These are phyloP conservation scores for Ianthella basta DNA, from an alignment of 37 sponge, comb jelly and placozoan species.

Conservation along the genomic window DNA sequence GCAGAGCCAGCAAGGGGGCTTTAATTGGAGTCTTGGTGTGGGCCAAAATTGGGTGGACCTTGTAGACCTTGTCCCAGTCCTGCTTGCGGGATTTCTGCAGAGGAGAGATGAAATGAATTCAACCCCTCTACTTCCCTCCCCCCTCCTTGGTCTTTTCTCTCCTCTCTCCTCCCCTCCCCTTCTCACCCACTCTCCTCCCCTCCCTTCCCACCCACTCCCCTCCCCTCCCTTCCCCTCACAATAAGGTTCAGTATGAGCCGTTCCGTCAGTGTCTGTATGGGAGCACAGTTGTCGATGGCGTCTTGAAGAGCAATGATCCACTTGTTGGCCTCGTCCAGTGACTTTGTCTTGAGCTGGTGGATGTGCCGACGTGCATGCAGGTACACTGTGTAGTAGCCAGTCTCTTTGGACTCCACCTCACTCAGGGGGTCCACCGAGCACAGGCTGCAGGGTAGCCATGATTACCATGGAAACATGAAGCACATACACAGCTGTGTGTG, in stretches of 20 bases:
- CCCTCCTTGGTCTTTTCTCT: too few species aligned
- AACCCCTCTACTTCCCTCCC: too few species aligned
- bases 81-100: constrained; percentile 45
- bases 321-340: constrained; percentile 58
- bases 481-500: background rate
- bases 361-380: constrained; percentile 73
- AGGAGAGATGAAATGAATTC: background rate
- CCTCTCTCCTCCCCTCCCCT: too few species aligned
- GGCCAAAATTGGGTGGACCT: constrained; percentile 58
- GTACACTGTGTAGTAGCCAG: constrained; percentile 68
- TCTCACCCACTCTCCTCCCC: too few species aligned
- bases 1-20: constrained; percentile 81
- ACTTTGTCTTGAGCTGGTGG: constrained; percentile 49
- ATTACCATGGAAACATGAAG: background rate
- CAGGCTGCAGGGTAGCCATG: constrained; percentile 36
- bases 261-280: constrained; percentile 80
- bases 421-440: constrained; percentile 60
- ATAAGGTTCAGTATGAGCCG: constrained; percentile 69
- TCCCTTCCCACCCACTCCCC: too few species aligned
- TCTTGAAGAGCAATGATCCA: constrained; percentile 80
- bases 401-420: constrained; percentile 53
- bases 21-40: constrained; percentile 75
- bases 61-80: constrained; percentile 74
- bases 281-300: constrained; percentile 70
- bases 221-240: background rate